Conservation (phyloP, 2,888 invertebrate species). For the Aphelenchoides bicaudatus region DNA sequence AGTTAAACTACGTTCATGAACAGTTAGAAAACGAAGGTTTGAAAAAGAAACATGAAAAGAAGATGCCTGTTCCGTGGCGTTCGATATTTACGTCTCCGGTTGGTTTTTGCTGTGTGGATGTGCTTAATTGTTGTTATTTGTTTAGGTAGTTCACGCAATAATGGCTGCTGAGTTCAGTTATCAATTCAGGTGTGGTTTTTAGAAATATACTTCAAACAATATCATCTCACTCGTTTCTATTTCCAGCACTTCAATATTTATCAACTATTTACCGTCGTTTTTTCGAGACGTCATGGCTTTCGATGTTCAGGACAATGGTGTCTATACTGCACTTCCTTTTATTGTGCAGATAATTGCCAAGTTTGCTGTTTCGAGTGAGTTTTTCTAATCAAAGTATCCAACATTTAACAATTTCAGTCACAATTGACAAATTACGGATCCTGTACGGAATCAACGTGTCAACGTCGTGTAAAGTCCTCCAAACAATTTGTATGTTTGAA, state of each 20-base stretch:
- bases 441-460: conserved; percentile 29
- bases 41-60: conserved; percentile 3
- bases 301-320: conserved; percentile 33
- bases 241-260: conserved; percentile 10
- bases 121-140: no score
- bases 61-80: conserved; percentile 28
- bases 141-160: no score
- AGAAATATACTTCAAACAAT: not conserved
- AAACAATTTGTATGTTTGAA: conserved; percentile 30
- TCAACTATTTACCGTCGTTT: conserved; percentile 27
- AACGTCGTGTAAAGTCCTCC: conserved; percentile 35
- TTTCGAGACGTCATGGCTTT: conserved; percentile 31
- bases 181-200: not conserved
- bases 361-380: conserved; percentile 27
- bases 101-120: no score
- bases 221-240: no score
- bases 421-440: no score
- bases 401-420: no score
- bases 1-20: not conserved
- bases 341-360: conserved; percentile 39
- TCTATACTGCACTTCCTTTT: conserved; percentile 39
- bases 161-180: conserved; percentile 1
- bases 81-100: conserved; percentile 23
- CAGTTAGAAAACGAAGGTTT: not conserved
- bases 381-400: conserved; percentile 34